These are phyloP conservation scores for Nephrotoma guestfalica DNA, from an alignment of 2,888 invertebrate species.

Conservation along the genomic window DNA sequence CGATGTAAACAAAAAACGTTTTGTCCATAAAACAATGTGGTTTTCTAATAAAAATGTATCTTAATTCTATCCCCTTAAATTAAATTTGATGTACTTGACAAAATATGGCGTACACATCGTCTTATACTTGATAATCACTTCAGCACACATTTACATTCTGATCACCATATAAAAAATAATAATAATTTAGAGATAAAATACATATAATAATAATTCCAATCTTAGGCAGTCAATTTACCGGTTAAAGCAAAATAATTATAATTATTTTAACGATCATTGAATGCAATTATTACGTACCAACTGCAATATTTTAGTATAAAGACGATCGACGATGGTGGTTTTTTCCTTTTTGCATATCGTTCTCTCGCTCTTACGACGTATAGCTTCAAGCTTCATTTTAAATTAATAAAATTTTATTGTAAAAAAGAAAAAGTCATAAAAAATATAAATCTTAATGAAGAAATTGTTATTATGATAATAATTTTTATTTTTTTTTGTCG, in stretches of 20 bases:
- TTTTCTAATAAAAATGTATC: background rate
- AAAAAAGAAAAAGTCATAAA: background rate
- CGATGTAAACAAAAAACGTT: background rate
- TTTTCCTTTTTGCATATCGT: background rate
- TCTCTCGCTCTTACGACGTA: background rate
- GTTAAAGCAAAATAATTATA: background rate
- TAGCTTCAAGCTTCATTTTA: background rate
- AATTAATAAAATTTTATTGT: background rate
- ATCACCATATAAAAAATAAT: background rate
- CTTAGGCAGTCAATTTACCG: background rate
- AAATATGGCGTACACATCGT: background rate
- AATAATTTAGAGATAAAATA: background rate
- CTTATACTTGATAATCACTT: background rate
- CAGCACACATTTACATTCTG: background rate
- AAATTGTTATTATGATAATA: background rate
- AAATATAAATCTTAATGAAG: background rate
- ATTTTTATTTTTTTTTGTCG: background rate
- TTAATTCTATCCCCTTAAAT: background rate
- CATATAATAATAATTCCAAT: background rate
- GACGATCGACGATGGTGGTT: background rate
- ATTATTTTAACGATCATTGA: background rate
- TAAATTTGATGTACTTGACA: background rate
- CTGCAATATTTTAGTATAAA: background rate
- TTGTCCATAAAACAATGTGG: background rate
- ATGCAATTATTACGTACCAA: background rate